phyloP scores from a whole-genome alignment of 2,888 invertebrate species.

The Chromoteleia sp. region DNA sequence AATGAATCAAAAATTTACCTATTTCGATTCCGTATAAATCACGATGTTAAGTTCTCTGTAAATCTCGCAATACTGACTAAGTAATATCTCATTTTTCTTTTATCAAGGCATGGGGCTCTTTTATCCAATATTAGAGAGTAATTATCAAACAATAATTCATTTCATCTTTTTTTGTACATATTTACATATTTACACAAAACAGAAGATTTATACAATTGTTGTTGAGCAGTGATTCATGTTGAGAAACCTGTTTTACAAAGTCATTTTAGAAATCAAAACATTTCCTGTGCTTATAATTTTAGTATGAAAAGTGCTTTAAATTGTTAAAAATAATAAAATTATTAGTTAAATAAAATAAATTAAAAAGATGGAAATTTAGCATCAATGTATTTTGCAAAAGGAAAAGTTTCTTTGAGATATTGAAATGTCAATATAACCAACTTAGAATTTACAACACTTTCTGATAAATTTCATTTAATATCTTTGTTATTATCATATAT shows the following conservation, averaged over 20 bases:
- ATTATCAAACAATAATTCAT: slow-evolving; percentile 21
- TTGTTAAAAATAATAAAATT: not conserved
- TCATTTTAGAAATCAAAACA: not conserved
- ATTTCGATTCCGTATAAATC: too few species aligned
- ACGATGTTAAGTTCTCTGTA: not conserved
- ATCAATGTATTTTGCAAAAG: too few species aligned
- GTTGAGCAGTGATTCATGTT: not conserved
- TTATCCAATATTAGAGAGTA: not conserved
- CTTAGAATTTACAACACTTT: too few species aligned
- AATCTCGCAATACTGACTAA: not conserved
- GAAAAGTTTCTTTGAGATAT: too few species aligned
- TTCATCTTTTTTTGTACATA: not conserved
- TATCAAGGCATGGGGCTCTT: not conserved
- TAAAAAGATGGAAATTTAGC: too few species aligned
- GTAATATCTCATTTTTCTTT: not conserved
- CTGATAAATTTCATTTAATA: too few species aligned
- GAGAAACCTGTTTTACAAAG: not conserved
- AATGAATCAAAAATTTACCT: too few species aligned
- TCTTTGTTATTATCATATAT: too few species aligned
- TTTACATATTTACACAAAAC: not conserved
- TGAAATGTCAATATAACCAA: too few species aligned
- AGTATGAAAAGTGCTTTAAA: not conserved
- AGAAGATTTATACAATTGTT: not conserved
- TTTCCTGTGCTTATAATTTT: too few species aligned
- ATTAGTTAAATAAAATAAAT: too few species aligned